Evolutionary conservation across 2,113 vertebrate genomes (phyloP).

Genomic region (Ptychochromis oligacanthus): DNA sequence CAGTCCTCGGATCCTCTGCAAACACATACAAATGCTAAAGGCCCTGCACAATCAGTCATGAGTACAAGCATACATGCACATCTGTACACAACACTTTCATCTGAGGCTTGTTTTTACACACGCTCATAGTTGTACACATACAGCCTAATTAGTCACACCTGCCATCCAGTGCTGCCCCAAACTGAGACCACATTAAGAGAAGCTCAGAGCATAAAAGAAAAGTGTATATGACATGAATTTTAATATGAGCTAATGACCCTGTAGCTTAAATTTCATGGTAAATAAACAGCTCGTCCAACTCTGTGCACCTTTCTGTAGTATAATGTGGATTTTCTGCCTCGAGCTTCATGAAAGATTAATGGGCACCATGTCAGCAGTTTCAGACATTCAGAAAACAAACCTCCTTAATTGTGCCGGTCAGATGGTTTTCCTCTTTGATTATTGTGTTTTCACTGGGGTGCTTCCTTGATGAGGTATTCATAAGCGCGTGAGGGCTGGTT

Average conservation of each 20-base stretch:
- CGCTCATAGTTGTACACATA: slow-evolving; percentile 8
- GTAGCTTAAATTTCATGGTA: slow-evolving; percentile 51
- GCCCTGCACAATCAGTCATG: slow-evolving; percentile 24
- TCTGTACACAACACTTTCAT: slow-evolving; percentile 8
- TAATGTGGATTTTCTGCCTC: slow-evolving; percentile 45
- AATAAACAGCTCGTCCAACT: slow-evolving; percentile 60
- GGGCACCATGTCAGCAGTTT: slow-evolving; percentile 41
- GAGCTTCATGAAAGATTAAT: slow-evolving; percentile 63
- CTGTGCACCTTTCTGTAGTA: slow-evolving; percentile 27
- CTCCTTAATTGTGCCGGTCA: slow-evolving; percentile 51
- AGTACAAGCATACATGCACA: slow-evolving; percentile 12
- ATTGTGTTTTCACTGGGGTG: slow-evolving; percentile 54
- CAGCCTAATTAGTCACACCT: slow-evolving; percentile 70
- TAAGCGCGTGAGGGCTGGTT: slow-evolving; percentile 21
- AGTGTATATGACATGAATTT: slow-evolving; percentile 44
- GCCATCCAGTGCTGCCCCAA: slow-evolving; percentile 26
- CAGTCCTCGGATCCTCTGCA: slow-evolving; percentile 23
- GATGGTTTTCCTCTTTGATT: slow-evolving; percentile 55
- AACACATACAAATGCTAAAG: slow-evolving; percentile 24
- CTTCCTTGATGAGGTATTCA: slow-evolving; percentile 33
- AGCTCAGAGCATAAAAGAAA: slow-evolving; percentile 30
- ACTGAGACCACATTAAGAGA: slow-evolving; percentile 35
- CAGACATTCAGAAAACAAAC: slow-evolving; percentile 62
- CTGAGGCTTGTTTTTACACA: not conserved
- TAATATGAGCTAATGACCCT: slow-evolving; percentile 32